Percentiles rank a stretch among this genome's conserved stretches.
Evolutionary conservation across 2,113 vertebrate species (phyloP).

Genomic region (Trachemys scripta): DNA sequence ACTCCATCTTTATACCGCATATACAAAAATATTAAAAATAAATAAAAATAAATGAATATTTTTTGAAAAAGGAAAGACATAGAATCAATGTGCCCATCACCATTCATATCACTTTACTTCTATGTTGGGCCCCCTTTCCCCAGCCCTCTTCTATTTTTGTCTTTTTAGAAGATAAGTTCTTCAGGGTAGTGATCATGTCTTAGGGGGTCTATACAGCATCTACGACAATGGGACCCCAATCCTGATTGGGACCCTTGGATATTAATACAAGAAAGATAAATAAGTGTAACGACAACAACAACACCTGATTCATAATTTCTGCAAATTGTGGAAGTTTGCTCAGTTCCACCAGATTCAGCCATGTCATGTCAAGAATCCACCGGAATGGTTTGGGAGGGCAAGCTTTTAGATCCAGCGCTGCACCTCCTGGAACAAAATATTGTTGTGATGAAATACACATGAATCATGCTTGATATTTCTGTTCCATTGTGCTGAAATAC

Average conservation of each 20-base stretch:
- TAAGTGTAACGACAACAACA: background rate
- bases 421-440: constrained; percentile 74
- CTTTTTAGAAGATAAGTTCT: background rate
- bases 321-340: constrained; percentile 81
- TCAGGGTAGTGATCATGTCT: background rate
- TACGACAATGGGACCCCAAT: background rate
- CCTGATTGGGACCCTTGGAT: background rate
- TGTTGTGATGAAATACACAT: background rate
- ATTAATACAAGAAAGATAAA: background rate
- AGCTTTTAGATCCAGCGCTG: constrained; percentile 83
- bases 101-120: background rate
- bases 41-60: background rate
- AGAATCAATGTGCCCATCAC: background rate
- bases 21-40: background rate
- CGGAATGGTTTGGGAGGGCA: constrained; percentile 80
- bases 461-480: background rate
- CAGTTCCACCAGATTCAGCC: constrained; percentile 84
- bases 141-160: background rate
- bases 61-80: background rate
- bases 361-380: constrained; percentile 84
- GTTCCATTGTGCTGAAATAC: background rate
- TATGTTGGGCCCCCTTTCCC: background rate
- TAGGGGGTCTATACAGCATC: background rate
- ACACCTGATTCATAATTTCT: constrained; percentile 83
- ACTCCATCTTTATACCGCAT: background rate